Base-by-base conservation (phyloP, 2,797 vertebrate species). In the Champsocephalus esox region DNA sequence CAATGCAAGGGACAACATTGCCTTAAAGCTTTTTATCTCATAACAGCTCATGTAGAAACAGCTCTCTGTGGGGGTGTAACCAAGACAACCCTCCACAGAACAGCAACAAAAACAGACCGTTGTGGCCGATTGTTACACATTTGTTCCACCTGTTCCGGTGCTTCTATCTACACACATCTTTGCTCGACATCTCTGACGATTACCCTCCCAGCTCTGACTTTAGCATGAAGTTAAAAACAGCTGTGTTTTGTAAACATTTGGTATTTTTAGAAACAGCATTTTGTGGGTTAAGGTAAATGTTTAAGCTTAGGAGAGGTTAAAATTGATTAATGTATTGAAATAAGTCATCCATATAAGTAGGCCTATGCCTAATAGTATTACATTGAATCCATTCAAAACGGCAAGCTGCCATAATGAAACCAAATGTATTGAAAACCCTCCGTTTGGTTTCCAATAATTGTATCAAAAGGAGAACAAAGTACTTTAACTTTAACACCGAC, bases 91-190 rank as follows among this genome's bases (percentile, higher is more conserved):
- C 17, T 3, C 7, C 38, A 69, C 28, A 52, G 9, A 3, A 44
- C 12, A 45, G n/a, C 3, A 28, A 10, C 11, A 61, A 24, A 28
- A 6, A 7, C 32, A 21, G 12, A 5, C 45, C 46, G 52, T 9
- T 28, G 9, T 38, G 21, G 12, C 41, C 48, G 3, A n/a, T 44
- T 38, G 48, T 50, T 17, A 63, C 52, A 4, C 13, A 11, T 44
- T 44, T 61, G 28, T 68, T 43, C 57, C 81, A 87, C 58, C 84
- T 84, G 87, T 5, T 75, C 34, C 76, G 81, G 73, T 81, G 74
- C 71, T 79, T 81, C 43, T 4, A 14, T 21, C 61, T 21, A 10
- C 75, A 57, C 34, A 55, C 46, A 87, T 84, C 86, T 82, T 71
- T 41, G 66, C 34, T 48, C 75, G 63, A 65, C 52, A 87, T 84